Percentiles rank a stretch among this genome's conserved stretches.
phyloP scores from a whole-genome alignment of 2,888 invertebrate species.

The Anagyrus pseudococci region DNA sequence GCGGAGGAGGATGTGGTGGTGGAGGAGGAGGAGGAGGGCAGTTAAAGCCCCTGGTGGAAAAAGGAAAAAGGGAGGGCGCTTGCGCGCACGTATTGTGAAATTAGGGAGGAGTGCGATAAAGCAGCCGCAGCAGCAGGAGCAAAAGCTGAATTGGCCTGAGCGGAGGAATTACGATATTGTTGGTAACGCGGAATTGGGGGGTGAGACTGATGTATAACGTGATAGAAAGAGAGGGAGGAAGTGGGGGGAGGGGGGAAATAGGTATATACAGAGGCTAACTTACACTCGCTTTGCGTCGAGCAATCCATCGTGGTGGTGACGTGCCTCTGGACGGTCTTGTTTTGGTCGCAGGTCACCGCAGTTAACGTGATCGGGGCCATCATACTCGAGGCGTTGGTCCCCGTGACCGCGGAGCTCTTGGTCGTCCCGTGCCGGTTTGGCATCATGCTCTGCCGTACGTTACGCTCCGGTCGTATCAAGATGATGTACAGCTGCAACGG shows the following conservation, averaged over 20 bases:
- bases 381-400: constrained; percentile 68
- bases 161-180: too few species aligned
- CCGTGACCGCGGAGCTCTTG: constrained; percentile 68
- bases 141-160: too few species aligned
- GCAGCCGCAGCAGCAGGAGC: too few species aligned
- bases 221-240: too few species aligned
- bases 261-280: constrained; percentile 36
- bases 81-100: too few species aligned
- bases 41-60: too few species aligned
- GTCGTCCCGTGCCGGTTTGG: constrained; percentile 72
- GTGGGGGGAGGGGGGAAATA: neutral
- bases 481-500: constrained; percentile 82
- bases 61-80: too few species aligned
- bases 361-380: constrained; percentile 74
- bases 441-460: constrained; percentile 88
- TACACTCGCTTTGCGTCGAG: constrained; percentile 58
- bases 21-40: too few species aligned
- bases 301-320: constrained; percentile 59
- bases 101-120: too few species aligned
- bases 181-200: too few species aligned
- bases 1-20: too few species aligned
- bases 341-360: constrained; percentile 73
- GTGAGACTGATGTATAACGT: neutral
- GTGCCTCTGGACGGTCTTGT: constrained; percentile 71
- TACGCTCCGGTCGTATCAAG: constrained; percentile 85